Evolutionary conservation across 2,888 invertebrate species (phyloP).

Genomic region (Geophilus truncorum): DNA sequence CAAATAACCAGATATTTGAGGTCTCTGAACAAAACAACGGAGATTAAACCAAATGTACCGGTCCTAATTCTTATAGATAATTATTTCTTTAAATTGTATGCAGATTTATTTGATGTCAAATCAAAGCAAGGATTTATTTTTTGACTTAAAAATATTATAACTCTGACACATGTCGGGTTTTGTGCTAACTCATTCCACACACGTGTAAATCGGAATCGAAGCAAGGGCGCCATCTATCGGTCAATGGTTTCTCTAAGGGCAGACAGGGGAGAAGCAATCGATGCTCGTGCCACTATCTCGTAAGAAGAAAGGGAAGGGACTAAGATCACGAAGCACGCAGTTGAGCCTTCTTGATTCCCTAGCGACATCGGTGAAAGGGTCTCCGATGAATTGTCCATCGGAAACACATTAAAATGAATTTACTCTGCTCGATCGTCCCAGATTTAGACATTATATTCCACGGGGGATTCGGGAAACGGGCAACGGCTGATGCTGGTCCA

Average conservation of each 20-base stretch:
- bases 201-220: not conserved
- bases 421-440: not conserved
- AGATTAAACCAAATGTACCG: too few species aligned
- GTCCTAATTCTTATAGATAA: too few species aligned
- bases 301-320: not conserved
- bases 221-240: not conserved
- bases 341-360: not conserved
- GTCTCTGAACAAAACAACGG: too few species aligned
- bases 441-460: not conserved
- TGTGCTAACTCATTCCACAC: not conserved
- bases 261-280: not conserved
- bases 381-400: not conserved
- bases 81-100: too few species aligned
- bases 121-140: too few species aligned
- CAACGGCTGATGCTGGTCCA: too few species aligned
- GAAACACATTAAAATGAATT: not conserved
- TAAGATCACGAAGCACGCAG: not conserved
- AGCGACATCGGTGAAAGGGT: not conserved
- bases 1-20: too few species aligned
- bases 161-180: not conserved
- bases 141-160: too few species aligned
- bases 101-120: too few species aligned
- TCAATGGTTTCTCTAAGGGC: not conserved
- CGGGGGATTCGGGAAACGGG: not conserved
- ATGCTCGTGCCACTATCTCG: not conserved